A percentile compares a stretch with the other conserved stretches of the same genome.
These are phyloP conservation scores for Lepidurus arcticus DNA, from an alignment of 1,140 invertebrate genomes.

Conservation along the genomic window DNA sequence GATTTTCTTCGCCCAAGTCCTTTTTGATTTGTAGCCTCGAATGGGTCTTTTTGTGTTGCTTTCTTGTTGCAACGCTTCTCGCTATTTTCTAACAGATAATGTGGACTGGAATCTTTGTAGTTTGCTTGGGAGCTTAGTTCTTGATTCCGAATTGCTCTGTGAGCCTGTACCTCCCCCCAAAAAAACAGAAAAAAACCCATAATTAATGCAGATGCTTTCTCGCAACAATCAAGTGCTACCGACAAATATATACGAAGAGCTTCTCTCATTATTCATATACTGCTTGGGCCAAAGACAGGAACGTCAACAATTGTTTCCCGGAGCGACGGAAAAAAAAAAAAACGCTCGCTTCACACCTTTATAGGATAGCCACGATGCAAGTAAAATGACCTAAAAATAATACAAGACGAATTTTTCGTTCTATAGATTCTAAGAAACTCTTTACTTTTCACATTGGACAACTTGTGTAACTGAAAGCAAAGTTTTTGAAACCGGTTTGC, in stretches of 20 bases:
- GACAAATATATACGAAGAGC: no score
- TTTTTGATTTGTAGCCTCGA: not conserved
- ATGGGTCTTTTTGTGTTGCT: not conserved
- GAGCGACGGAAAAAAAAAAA: no score
- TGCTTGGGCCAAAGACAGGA: no score
- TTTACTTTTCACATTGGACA: no score
- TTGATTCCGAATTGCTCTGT: not conserved
- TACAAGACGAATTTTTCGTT: not conserved
- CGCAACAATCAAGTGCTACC: no score
- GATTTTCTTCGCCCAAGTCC: not conserved
- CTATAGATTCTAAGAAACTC: not conserved
- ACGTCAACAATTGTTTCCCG: no score
- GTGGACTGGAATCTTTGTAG: not conserved
- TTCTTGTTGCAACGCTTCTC: not conserved
- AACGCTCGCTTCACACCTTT: no score
- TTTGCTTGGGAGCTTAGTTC: not conserved
- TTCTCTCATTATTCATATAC: no score
- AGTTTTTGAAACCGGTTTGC: not conserved
- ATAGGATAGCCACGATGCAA: no score
- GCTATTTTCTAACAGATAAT: not conserved
- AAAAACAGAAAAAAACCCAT: no score
- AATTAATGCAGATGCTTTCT: no score
- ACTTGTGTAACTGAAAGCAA: not conserved
- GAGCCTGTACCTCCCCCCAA: no score
- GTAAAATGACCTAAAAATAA: not conserved